Percentiles rank a stretch among this genome's conserved stretches.
Conservation (phyloP, 2,797 vertebrate species). For the Megalops cyprinoides region DNA sequence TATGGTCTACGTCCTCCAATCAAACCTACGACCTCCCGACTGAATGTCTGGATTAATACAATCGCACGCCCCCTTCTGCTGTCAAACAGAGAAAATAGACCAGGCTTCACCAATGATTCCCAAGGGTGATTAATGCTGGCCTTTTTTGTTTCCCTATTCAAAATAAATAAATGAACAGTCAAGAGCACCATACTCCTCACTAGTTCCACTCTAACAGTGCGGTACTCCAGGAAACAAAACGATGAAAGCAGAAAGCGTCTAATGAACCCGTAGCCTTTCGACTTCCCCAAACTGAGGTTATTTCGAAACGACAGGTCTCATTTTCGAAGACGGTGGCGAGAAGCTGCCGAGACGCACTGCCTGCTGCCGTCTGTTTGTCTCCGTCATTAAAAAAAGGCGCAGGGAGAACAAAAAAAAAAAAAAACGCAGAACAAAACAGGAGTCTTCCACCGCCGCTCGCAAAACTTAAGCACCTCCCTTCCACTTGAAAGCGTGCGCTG, state of each 20-base stretch:
- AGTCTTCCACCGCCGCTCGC: slow-evolving; percentile 48
- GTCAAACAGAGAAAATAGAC: slow-evolving; percentile 58
- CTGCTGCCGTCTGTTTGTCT: neutral
- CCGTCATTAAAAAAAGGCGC: slow-evolving; percentile 11
- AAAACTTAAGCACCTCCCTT: slow-evolving; percentile 55
- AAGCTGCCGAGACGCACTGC: neutral
- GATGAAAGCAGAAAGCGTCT: slow-evolving; percentile 39
- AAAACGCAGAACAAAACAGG: slow-evolving; percentile 55
- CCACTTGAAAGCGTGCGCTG: slow-evolving; percentile 59
- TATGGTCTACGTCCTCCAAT: neutral
- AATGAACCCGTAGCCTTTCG: slow-evolving; percentile 49
- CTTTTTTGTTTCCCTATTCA: slow-evolving; percentile 47
- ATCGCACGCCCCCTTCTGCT: slow-evolving; percentile 50
- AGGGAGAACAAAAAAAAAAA: neutral
- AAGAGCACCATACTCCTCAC: slow-evolving; percentile 35
- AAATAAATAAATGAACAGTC: slow-evolving; percentile 22
- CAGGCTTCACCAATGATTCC: slow-evolving; percentile 58
- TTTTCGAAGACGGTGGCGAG: neutral
- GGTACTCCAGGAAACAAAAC: slow-evolving; percentile 47
- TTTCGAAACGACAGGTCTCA: slow-evolving; percentile 43
- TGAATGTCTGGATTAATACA: slow-evolving; percentile 44
- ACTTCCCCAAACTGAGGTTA: slow-evolving; percentile 46
- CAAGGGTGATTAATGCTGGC: slow-evolving; percentile 50
- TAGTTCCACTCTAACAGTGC: slow-evolving; percentile 44
- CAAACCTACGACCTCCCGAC: slow-evolving; percentile 52